phyloP scores from a whole-genome alignment of 2,113 vertebrate species.

The Dinomys branickii region DNA sequence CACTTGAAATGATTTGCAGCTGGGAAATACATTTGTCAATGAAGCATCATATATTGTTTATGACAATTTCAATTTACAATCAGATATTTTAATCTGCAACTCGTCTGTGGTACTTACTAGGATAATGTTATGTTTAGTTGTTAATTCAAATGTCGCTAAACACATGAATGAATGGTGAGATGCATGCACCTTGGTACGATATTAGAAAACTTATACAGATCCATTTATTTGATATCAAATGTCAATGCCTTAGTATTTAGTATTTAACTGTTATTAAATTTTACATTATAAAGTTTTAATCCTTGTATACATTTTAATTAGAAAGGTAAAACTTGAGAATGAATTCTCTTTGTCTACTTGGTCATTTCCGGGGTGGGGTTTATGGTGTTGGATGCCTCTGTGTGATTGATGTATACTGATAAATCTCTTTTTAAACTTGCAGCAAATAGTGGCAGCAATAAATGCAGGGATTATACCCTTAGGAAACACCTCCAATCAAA shows the following conservation, averaged over 20 bases:
- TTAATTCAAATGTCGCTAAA: not conserved
- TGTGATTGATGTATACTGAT: constrained; percentile 85
- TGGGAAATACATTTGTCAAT: not conserved
- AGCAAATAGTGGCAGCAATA: constrained; percentile 98
- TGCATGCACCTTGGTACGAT: not conserved
- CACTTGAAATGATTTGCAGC: constrained; percentile 1
- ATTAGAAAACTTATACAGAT: not conserved
- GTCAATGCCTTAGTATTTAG: constrained; percentile 2
- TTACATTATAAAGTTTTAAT: constrained; percentile 10
- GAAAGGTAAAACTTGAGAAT: not conserved
- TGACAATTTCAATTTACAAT: constrained; percentile 8
- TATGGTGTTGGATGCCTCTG: constrained; percentile 59
- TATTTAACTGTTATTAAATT: not conserved
- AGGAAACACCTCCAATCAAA: constrained; percentile 94
- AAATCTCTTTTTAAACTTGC: constrained; percentile 89
- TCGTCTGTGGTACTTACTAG: not conserved
- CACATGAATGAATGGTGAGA: not conserved
- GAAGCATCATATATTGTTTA: not conserved
- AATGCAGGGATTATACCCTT: constrained; percentile 97
- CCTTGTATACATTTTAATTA: not conserved
- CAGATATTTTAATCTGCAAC: constrained; percentile 16
- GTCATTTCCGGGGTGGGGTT: constrained; percentile 17
- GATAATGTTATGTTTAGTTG: not conserved
- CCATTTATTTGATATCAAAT: not conserved
- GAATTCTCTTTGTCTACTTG: not conserved